Evolutionary conservation across 1,140 invertebrate genomes (phyloP).

Genomic region (Prorops nasuta): DNA sequence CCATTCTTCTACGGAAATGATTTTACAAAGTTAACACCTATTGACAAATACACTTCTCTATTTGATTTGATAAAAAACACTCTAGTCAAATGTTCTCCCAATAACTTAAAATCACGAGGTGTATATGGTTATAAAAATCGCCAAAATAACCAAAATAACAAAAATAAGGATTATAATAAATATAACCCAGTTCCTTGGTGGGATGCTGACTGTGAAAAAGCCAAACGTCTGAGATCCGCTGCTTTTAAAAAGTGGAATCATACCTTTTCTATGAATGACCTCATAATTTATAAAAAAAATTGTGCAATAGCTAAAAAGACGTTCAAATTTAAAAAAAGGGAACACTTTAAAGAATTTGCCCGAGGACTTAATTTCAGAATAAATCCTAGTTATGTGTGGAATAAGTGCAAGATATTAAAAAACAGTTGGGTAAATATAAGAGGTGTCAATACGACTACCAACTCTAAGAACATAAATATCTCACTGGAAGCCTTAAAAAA

Average conservation of each 20-base stretch:
- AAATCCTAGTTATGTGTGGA: neutral
- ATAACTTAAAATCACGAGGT: no score
- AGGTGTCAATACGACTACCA: neutral
- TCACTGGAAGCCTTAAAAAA: neutral
- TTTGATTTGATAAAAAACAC: neutral
- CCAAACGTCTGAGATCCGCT: neutral
- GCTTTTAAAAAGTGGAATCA: conserved; percentile 1
- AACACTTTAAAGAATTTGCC: neutral
- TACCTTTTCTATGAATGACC: neutral
- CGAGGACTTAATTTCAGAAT: neutral
- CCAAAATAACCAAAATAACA: no score
- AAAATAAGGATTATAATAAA: neutral
- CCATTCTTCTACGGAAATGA: neutral
- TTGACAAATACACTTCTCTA: neutral
- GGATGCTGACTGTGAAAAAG: neutral
- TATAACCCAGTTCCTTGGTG: conserved; percentile 3
- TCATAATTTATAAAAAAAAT: neutral
- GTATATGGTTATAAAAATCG: no score
- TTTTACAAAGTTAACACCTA: neutral
- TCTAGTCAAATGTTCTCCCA: neutral
- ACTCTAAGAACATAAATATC: neutral
- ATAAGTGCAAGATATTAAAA: neutral
- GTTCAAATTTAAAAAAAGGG: neutral
- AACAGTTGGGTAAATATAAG: neutral
- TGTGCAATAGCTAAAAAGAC: neutral